These are phyloP conservation scores for Hydrotaea cyrtoneurina DNA, from an alignment of 2,888 invertebrate species.

Conservation along the genomic window DNA sequence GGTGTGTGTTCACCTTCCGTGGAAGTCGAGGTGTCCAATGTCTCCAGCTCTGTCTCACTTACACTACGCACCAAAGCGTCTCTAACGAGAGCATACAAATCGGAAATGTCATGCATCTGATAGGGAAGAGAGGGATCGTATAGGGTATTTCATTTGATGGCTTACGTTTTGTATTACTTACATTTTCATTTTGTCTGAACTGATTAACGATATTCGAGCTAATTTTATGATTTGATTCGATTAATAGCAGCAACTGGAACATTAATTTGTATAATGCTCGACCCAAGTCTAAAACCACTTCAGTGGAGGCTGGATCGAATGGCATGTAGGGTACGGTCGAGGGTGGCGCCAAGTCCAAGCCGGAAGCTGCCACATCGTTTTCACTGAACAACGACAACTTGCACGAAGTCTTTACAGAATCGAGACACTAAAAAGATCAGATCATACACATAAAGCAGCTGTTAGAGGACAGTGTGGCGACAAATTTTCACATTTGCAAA, in stretches of 20 bases:
- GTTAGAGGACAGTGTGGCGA: background rate
- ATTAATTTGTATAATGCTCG: slow-evolving; percentile 94
- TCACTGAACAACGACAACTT: slow-evolving; percentile 89
- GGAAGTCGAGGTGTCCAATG: slow-evolving; percentile 80
- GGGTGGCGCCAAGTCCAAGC: slow-evolving; percentile 80
- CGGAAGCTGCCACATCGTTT: slow-evolving; percentile 77
- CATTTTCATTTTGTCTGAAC: slow-evolving; percentile 83
- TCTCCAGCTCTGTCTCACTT: slow-evolving; percentile 84
- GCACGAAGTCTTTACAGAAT: slow-evolving; percentile 90
- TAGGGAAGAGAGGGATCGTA: background rate
- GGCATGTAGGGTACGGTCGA: slow-evolving; percentile 77
- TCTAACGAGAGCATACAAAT: slow-evolving; percentile 83
- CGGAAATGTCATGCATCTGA: slow-evolving; percentile 85
- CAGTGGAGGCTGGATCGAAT: slow-evolving; percentile 84
- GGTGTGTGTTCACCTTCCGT: slow-evolving; percentile 86
- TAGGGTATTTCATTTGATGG: background rate
- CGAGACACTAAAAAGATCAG: slow-evolving; percentile 84
- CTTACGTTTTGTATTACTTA: slow-evolving; percentile 74
- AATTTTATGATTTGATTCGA: slow-evolving; percentile 94
- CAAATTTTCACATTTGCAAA: too few species aligned
- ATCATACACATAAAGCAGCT: slow-evolving; percentile 40
- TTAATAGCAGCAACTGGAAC: slow-evolving; percentile 93
- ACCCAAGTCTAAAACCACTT: slow-evolving; percentile 90
- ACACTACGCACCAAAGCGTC: slow-evolving; percentile 83
- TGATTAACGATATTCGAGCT: slow-evolving; percentile 84